Conservation (phyloP, 1,140 invertebrate species). For the Sogatella furcifera region DNA sequence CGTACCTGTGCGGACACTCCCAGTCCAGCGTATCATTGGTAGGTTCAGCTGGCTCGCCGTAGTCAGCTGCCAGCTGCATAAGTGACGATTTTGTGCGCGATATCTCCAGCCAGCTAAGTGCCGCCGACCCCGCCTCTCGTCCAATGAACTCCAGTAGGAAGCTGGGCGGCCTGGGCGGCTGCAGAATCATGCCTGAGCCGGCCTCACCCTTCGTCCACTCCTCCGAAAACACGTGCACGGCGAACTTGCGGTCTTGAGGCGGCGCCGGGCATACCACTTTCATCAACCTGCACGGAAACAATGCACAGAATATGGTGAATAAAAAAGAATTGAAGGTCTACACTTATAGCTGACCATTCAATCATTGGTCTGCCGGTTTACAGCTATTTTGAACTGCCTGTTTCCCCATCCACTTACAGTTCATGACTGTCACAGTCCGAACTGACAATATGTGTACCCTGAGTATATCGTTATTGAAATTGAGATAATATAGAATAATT, state of each 20-base stretch:
- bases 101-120: constrained; percentile 66
- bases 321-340: no score
- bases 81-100: constrained; percentile 56
- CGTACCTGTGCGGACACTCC: constrained; percentile 44
- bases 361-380: no score
- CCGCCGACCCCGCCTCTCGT: constrained; percentile 55
- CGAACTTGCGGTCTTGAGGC: constrained; percentile 48
- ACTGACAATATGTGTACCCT: no score
- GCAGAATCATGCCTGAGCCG: neutral
- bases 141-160: constrained; percentile 60
- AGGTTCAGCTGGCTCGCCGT: constrained; percentile 35
- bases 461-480: no score
- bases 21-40: constrained; percentile 39
- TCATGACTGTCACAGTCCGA: no score
- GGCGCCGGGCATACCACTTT: constrained; percentile 61
- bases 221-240: constrained; percentile 62
- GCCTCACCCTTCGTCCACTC: constrained; percentile 41
- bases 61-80: constrained; percentile 39
- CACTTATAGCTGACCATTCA: no score
- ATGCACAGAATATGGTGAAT: neutral
- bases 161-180: constrained; percentile 36
- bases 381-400: no score
- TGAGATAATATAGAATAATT: no score
- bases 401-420: no score
- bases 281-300: constrained; percentile 39